Conservation (phyloP, 64 coral and sea anemone genomes). For the Montipora sp. region DNA sequence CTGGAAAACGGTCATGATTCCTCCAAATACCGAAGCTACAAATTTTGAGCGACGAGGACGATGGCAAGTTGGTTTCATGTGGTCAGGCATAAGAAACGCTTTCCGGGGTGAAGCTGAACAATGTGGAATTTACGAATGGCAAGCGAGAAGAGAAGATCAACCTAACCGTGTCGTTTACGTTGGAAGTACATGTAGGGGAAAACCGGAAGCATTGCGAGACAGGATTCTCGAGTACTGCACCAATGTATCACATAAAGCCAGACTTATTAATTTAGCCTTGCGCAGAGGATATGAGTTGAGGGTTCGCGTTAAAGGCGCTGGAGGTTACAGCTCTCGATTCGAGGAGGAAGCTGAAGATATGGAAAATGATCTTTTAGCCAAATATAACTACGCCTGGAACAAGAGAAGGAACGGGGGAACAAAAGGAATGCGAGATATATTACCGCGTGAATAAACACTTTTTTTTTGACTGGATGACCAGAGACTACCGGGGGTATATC, state of each 20-base stretch:
- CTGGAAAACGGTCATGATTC: no score
- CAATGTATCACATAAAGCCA: slow-evolving; percentile 22
- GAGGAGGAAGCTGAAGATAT: background rate
- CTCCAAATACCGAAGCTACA: no score
- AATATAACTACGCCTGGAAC: slow-evolving; percentile 39
- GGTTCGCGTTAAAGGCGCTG: background rate
- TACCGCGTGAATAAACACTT: no score
- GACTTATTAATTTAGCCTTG: background rate
- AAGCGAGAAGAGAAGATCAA: background rate
- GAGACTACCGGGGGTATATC: no score
- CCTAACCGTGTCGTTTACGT: background rate
- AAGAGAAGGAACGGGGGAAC: background rate
- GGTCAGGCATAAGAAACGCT: no score
- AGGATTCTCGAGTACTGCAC: slow-evolving; percentile 61
- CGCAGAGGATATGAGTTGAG: background rate
- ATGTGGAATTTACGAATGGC: no score
- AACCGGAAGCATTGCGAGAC: background rate
- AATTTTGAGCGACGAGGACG: no score
- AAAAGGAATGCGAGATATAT: background rate
- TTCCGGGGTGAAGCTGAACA: no score
- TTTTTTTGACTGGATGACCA: no score
- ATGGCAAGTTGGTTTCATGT: no score
- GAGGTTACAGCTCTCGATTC: no score
- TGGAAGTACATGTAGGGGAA: background rate
- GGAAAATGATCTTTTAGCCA: background rate